Conservation (phyloP, 2,797 vertebrate genomes). For the Anomalospiza imberbis region DNA sequence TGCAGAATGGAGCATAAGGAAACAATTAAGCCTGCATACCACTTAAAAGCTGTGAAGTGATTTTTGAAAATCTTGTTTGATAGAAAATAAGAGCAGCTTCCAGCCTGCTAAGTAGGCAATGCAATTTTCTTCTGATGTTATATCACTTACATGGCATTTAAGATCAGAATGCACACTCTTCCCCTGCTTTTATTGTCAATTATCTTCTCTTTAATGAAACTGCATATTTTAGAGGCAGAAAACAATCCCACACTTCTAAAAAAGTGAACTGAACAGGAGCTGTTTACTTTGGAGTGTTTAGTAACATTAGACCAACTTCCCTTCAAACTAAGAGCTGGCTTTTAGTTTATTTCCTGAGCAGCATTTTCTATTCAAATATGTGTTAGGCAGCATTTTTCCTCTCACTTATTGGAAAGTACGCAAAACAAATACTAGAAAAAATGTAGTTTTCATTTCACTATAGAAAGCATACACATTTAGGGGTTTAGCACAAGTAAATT, state of each 20-base stretch:
- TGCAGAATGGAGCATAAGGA: slow-evolving; percentile 21
- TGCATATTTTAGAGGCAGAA: neutral
- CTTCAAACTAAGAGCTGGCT: neutral
- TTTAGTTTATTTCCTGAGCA: neutral
- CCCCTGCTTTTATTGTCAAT: neutral
- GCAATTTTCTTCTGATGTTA: neutral
- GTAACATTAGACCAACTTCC: neutral
- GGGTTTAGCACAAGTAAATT: neutral
- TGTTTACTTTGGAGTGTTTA: neutral
- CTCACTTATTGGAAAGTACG: neutral
- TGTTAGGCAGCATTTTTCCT: neutral
- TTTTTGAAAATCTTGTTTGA: neutral
- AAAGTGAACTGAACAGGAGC: neutral
- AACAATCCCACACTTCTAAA: neutral
- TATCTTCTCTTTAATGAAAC: slow-evolving; percentile 2
- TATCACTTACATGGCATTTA: neutral
- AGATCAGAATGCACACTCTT: neutral
- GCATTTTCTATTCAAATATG: neutral
- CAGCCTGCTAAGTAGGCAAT: neutral
- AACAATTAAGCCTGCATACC: slow-evolving; percentile 10
- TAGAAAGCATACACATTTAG: neutral
- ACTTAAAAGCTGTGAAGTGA: neutral
- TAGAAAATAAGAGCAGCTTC: neutral
- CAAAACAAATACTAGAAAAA: neutral
- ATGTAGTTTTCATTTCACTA: neutral